These are phyloP conservation scores for Orthonevra nobilis DNA, from an alignment of 2,888 invertebrate species.

Conservation along the genomic window DNA sequence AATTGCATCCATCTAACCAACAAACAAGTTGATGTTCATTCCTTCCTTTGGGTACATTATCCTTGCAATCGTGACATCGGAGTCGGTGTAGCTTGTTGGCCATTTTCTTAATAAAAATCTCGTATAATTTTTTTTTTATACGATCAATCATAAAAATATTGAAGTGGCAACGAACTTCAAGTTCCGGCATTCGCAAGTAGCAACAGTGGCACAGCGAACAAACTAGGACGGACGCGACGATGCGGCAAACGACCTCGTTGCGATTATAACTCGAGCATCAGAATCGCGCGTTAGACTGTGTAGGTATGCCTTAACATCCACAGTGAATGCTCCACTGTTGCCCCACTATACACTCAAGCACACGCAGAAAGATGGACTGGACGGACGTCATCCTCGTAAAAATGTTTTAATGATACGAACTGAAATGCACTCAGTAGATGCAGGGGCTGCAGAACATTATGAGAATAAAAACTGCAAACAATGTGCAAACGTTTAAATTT, in stretches of 20 bases:
- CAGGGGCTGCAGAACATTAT: constrained; percentile 26
- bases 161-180: constrained; percentile 66
- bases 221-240: constrained; percentile 59
- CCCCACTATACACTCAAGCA: neutral
- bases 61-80: constrained; percentile 30
- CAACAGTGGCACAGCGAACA: constrained; percentile 39
- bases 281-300: constrained; percentile 21
- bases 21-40: constrained; percentile 53
- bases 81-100: constrained; percentile 24
- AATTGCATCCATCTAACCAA: neutral
- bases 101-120: constrained; percentile 66
- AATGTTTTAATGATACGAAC: constrained; percentile 62
- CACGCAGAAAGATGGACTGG: neutral
- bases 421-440: constrained; percentile 64
- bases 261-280: constrained; percentile 50
- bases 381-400: constrained; percentile 63
- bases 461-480: constrained; percentile 58
- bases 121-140: constrained; percentile 65
- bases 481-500: constrained; percentile 70
- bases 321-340: neutral
- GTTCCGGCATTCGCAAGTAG: constrained; percentile 39
- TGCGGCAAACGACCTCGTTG: constrained; percentile 62
- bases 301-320: constrained; percentile 1
- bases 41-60: constrained; percentile 39
- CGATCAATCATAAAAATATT: constrained; percentile 68